Evolutionary conservation across 2,888 invertebrate species (phyloP), one percentile per base, ranked within the genome.

Genomic region (Caenorhabditis uteleia): DNA sequence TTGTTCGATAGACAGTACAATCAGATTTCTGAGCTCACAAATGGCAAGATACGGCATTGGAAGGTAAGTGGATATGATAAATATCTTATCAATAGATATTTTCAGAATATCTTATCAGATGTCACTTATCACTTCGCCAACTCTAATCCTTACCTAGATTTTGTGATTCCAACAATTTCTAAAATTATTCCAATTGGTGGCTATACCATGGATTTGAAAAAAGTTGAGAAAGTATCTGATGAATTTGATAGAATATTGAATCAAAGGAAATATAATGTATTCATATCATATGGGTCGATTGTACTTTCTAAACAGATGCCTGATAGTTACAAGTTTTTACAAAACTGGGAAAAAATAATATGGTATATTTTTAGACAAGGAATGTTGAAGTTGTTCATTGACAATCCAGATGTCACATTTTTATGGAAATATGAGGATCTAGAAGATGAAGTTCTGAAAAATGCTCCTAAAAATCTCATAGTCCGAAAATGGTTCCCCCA

Each of bases 101-200:
- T 50, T 42, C 25, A 54, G 55, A 33, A 53, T 2, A 56, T 59
- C 26, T 46, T 59, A 6, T 36, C 51, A 14, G 56, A 55, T 27
- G 62, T 59, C 26, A 49, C 68, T 12, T 64, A 64, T 48, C 56
- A 53, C 36, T 64, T 64, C 23, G 31, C 53, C 2, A 68, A 68
- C 16, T 56, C 68, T 0, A 56, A 68, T 31, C 68, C 68, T 0
- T 62, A 59, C 23, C 25, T 68, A n/a, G 68, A 68, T 38, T 59
- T 57, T 40, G 62, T 53, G 0, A 39, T 51, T 33, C 68, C 68
- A 26, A 60, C 59, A 1, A 62, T 64, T 16, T 29, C 51, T 12
- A 59, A 59, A 46, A 46, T 64, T 4, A 46, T 68, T 43, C 53
- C 51, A 6, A 68, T 68, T 36, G 67, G 67, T 20, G 67, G 67